Conservation (phyloP, 2,888 invertebrate genomes). For the Lycophotia porphyrea region DNA sequence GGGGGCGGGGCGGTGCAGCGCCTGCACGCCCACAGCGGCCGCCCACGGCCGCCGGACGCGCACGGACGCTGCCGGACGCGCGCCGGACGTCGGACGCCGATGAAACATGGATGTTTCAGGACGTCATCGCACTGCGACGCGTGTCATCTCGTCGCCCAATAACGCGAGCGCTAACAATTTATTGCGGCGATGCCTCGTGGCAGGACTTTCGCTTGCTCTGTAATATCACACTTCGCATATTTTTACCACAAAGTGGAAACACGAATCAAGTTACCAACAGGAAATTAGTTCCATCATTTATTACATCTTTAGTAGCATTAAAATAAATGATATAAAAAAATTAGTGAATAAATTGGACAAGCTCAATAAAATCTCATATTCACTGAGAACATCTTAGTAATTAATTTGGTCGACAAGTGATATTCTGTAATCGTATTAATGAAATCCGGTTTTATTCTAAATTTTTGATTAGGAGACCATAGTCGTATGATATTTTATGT, state of each 20-base stretch:
- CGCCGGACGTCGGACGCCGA: slow-evolving; percentile 62
- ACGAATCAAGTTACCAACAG: slow-evolving; percentile 62
- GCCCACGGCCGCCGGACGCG: slow-evolving; percentile 79
- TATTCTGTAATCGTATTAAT: slow-evolving; percentile 68
- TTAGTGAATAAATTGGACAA: slow-evolving; percentile 64
- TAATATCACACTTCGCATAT: slow-evolving; percentile 28
- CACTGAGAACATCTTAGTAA: slow-evolving; percentile 67
- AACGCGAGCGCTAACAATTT: slow-evolving; percentile 55
- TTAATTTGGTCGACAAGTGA: slow-evolving; percentile 67
- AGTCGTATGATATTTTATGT: slow-evolving; percentile 42
- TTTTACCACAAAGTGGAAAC: slow-evolving; percentile 31
- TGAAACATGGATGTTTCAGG: slow-evolving; percentile 67
- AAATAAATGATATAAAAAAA: slow-evolving; percentile 67
- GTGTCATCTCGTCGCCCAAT: slow-evolving; percentile 56
- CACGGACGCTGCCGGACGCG: slow-evolving; percentile 65
- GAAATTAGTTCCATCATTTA: slow-evolving; percentile 67
- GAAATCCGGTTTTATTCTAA: slow-evolving; percentile 67
- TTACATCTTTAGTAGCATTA: slow-evolving; percentile 64
- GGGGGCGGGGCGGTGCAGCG: slow-evolving; percentile 83
- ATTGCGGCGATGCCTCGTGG: slow-evolving; percentile 47
- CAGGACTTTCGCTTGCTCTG: slow-evolving; percentile 61
- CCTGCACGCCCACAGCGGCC: slow-evolving; percentile 89
- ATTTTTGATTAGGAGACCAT: slow-evolving; percentile 57
- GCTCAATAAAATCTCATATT: slow-evolving; percentile 65
- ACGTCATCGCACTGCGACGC: slow-evolving; percentile 64